Base-by-base conservation (phyloP, 2,797 vertebrate genomes). In the Parambassis ranga region DNA sequence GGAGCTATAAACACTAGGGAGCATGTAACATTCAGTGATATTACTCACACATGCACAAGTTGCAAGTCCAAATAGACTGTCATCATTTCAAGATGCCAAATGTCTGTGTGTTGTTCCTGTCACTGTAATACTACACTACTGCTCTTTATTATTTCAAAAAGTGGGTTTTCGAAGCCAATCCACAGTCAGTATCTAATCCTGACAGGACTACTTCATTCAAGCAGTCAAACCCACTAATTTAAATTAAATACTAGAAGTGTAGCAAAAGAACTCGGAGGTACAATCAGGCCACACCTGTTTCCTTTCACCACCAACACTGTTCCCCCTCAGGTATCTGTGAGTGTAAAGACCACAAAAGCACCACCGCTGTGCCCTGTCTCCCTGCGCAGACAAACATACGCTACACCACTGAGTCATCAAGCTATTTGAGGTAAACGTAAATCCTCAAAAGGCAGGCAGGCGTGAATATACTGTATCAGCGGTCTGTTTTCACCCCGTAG, bases 401-500 rank as follows among this genome's bases (percentile, higher is more conserved):
- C 14, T 32, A 75, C 31, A 70, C 22, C 61, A 33, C 42, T 75
- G 65, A 78, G 2, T 74, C 78, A 63, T 47, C 35, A 23, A 53
- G 37, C 63, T 82, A 49, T 79, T 71, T 58, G 3, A 65, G 68
- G 65, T 36, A 35, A 69, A 59, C 27, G 14, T 52, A 50, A 59
- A 66, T 70, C 71, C 70, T 83, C 37, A 67, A 70, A 75, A 75
- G 70, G 30, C 64, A 68, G 50, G 18, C 62, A 59, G 18, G 37
- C 61, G 1, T 65, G 53, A 76, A 67, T 49, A 36, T 39, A 65
- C 58, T 61, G 49, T 57, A 66, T 70, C 73, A 71, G 67, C 32
- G 1, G 67, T 68, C 58, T 74, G 36, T 75, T 83, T 81, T 71
- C 67, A 77, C 64, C 61, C 56, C 73, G 59, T 49, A 47, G 49